Percentiles rank a stretch among this genome's conserved stretches.
Conservation (phyloP, 2,888 invertebrate genomes). For the Lypha dubia region DNA sequence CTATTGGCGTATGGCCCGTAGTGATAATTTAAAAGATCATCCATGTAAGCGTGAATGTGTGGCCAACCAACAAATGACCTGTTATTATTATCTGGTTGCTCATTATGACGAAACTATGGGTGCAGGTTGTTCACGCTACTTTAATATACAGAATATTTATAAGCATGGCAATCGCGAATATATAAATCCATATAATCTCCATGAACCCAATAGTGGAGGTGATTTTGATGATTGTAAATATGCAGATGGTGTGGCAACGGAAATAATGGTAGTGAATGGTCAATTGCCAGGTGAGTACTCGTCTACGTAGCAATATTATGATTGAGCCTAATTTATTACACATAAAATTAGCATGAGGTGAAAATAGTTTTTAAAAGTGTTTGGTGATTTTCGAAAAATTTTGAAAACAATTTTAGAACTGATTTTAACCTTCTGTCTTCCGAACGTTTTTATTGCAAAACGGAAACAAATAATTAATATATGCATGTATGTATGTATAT, state of each 20-base stretch:
- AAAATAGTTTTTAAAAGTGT: not conserved
- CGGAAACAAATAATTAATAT: not conserved
- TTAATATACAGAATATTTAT: slow-evolving; percentile 76
- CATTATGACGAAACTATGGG: slow-evolving; percentile 81
- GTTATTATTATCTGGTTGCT: slow-evolving; percentile 80
- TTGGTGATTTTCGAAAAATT: not conserved
- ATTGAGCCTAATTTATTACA: not conserved
- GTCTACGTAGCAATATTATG: not conserved
- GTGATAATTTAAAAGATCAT: slow-evolving; percentile 75
- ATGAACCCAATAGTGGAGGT: slow-evolving; percentile 27
- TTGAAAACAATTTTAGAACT: too few species aligned
- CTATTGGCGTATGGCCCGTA: slow-evolving; percentile 76
- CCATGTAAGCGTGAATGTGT: slow-evolving; percentile 79
- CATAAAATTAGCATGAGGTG: not conserved
- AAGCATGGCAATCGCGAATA: slow-evolving; percentile 76
- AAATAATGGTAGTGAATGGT: slow-evolving; percentile 79
- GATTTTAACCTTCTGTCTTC: not conserved
- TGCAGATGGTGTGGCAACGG: slow-evolving; percentile 78
- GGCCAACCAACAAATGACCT: slow-evolving; percentile 77
- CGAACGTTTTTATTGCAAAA: not conserved
- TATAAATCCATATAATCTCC: slow-evolving; percentile 73
- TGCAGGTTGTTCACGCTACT: slow-evolving; percentile 77
- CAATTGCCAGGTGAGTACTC: slow-evolving; percentile 76
- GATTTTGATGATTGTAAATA: slow-evolving; percentile 78
- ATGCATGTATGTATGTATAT: not conserved